These are phyloP conservation scores for Lysandra coridon DNA, from an alignment of 2,888 invertebrate species.

Conservation along the genomic window DNA sequence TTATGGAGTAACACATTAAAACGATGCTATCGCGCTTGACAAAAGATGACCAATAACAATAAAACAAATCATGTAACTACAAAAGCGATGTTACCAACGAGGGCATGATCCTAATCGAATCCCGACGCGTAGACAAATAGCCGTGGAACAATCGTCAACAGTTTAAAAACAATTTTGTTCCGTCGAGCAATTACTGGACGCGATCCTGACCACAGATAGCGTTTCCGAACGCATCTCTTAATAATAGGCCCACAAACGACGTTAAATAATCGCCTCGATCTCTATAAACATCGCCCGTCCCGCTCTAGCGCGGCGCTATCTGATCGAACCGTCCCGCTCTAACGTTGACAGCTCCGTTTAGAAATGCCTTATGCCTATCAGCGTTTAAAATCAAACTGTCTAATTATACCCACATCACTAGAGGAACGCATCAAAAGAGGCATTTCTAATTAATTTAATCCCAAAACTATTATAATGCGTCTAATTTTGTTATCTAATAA, in stretches of 20 bases:
- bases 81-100: conserved; percentile 54
- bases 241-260: conserved; percentile 67
- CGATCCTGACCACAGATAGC: conserved; percentile 66
- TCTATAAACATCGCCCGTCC: conserved; percentile 51
- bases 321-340: conserved; percentile 50
- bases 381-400: conserved; percentile 72
- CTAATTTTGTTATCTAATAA: conserved; percentile 78
- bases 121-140: conserved; percentile 75
- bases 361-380: conserved; percentile 66
- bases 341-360: conserved; percentile 69
- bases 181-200: conserved; percentile 73
- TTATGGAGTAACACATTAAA: conserved; percentile 9
- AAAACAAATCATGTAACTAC: conserved; percentile 37
- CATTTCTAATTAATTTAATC: conserved; percentile 78
- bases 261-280: conserved; percentile 60
- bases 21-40: conserved; percentile 29
- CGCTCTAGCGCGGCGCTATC: conserved; percentile 47
- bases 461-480: conserved; percentile 76
- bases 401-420: conserved; percentile 80
- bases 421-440: conserved; percentile 69
- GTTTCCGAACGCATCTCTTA: conserved; percentile 72
- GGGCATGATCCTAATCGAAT: conserved; percentile 64
- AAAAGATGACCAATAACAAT: conserved; percentile 34
- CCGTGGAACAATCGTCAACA: conserved; percentile 73
- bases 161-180: conserved; percentile 76